Conservation (phyloP, 2,888 invertebrate species). For the Pharmacophagus antenor region DNA sequence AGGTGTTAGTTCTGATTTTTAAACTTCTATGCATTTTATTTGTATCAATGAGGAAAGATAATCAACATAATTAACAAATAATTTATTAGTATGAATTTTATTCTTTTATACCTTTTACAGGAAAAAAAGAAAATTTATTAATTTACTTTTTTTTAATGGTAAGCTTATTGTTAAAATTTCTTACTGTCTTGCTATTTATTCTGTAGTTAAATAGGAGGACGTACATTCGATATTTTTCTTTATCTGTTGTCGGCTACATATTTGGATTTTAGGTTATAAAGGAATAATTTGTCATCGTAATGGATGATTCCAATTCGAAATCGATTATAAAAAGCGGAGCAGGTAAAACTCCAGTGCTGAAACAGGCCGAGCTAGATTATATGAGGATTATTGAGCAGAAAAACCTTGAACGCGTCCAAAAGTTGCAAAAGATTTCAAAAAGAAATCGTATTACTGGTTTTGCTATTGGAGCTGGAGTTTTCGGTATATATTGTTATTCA, state of each 20-base stretch:
- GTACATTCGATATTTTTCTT: conserved; percentile 18
- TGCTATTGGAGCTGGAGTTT: conserved; percentile 83
- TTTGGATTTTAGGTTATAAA: conserved; percentile 51
- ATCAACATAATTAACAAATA: no score
- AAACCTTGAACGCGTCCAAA: conserved; percentile 86
- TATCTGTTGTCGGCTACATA: conserved; percentile 30
- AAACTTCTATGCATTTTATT: no score
- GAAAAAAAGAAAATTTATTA: not conserved
- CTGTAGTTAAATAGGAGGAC: conserved; percentile 20
- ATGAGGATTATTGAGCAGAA: conserved; percentile 89
- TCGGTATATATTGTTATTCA: conserved; percentile 92
- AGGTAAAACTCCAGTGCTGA: conserved; percentile 66
- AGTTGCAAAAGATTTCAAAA: conserved; percentile 81
- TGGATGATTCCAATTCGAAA: conserved; percentile 66
- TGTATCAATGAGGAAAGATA: no score
- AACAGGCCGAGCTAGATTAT: conserved; percentile 85
- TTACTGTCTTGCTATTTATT: conserved; percentile 15
- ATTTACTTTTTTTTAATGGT: not conserved
- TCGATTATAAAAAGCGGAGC: conserved; percentile 58
- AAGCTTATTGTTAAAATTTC: not conserved
- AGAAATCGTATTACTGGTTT: conserved; percentile 86
- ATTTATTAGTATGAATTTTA: no score
- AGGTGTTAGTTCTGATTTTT: no score
- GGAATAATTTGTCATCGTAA: conserved; percentile 48
- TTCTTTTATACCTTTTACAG: no score